Evolutionary conservation across 2,888 invertebrate species (phyloP), one percentile per base, ranked within the genome.

Genomic region (Eledone cirrhosa): DNA sequence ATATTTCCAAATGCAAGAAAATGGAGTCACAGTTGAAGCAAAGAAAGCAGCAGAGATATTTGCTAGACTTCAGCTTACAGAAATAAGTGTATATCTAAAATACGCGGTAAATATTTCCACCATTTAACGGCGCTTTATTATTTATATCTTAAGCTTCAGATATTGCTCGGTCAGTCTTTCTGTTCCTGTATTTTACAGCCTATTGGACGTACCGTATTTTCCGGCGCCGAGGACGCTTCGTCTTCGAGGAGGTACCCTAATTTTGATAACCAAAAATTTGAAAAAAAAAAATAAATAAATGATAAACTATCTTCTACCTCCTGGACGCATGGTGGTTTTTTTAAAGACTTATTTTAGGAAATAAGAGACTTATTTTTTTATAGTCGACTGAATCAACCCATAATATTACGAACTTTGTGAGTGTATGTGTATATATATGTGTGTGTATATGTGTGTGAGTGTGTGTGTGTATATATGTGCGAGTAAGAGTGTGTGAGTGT

Each of bases 1-100:
- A 22, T 41, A 72, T 41, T 72, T 72, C 41, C 72, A 72, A 72
- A 72, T 72, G 72, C n/a, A 27, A 22, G 72, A 72, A 33, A 41
- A 72, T 41, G 72, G 33, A 33, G 29, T 11, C 13, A 31, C 31
- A 22, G 41, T 72, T 0, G 72, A 27, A 22, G 41, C 72, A 2
- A 31, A 72, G 11, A 72, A 31, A 3, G 72, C 72, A 13, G 41
- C 41, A 13, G n/a, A 41, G n/a, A 24, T 72, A 22, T 72, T 72
- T 24, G 31, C 72, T 1, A 31, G 41, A 19, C 41, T 72, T 24
- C 72, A 41, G n/a, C 31, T 72, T 13, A 72, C 72, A 72, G 72
- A 72, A 24, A 72, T 72, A 11, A 72, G 72, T n/a, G 72, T 72
- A 41, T 13, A 72, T 33, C 72, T 72, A 8, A 19, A 72, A n/a